A percentile compares a stretch with the other conserved stretches of the same genome.
Evolutionary conservation across 2,888 invertebrate genomes (phyloP).

Genomic region (Machimus rusticus): DNA sequence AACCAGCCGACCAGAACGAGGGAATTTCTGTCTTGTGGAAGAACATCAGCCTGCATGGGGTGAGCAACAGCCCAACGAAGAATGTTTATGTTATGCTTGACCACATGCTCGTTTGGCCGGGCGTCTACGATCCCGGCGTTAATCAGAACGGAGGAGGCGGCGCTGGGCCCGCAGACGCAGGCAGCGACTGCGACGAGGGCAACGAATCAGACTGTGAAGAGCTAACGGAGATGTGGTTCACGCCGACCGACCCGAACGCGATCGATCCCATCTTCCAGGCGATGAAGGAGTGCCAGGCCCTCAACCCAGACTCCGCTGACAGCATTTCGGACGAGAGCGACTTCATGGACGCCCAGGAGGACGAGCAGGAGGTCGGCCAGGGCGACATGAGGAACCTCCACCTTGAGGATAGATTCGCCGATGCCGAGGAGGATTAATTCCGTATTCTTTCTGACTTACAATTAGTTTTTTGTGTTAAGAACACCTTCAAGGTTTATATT

Average conservation of each 20-base stretch:
- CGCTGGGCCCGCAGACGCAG: constrained; percentile 47
- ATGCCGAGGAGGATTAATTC: constrained; percentile 56
- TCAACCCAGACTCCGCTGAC: constrained; percentile 81
- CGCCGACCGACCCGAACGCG: constrained; percentile 70
- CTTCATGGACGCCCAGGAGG: constrained; percentile 57
- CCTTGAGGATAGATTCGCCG: constrained; percentile 60
- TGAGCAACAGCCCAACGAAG: constrained; percentile 57
- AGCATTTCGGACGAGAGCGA: constrained; percentile 61
- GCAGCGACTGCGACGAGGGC: constrained; percentile 55
- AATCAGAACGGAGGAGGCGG: constrained; percentile 26
- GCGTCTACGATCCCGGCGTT: constrained; percentile 53
- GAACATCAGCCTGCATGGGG: constrained; percentile 60
- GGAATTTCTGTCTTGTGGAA: constrained; percentile 61
- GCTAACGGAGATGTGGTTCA: constrained; percentile 76
- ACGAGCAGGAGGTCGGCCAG: constrained; percentile 52
- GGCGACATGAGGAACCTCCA: constrained; percentile 59
- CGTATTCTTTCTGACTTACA: not conserved
- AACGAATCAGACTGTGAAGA: constrained; percentile 62
- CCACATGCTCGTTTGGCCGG: constrained; percentile 58
- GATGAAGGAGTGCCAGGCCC: constrained; percentile 78
- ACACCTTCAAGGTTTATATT: not conserved
- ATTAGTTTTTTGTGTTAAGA: not conserved
- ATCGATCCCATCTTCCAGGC: constrained; percentile 76
- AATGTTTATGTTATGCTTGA: constrained; percentile 61
- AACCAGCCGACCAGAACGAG: constrained; percentile 55